A percentile compares a stretch with the other conserved stretches of the same genome.
phyloP scores from a whole-genome alignment of 2,113 vertebrate genomes.

The Microcebus lehilahytsara region DNA sequence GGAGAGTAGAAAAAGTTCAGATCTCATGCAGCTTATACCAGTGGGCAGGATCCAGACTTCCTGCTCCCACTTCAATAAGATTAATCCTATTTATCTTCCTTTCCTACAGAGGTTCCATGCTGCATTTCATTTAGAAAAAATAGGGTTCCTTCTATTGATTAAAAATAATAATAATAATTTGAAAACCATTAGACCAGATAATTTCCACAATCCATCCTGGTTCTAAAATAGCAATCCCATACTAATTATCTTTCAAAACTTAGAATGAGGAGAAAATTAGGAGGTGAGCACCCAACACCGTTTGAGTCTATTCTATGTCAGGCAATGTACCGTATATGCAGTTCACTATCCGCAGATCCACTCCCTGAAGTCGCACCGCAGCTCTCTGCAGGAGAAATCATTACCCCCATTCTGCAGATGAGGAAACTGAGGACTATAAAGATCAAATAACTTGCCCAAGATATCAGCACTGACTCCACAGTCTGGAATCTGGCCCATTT shows the following conservation, averaged over 20 bases:
- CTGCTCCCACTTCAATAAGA: neutral
- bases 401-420: neutral
- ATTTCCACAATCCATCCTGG: neutral
- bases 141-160: neutral
- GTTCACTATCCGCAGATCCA: neutral
- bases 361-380: neutral
- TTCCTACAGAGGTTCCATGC: neutral
- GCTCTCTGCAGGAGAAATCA: neutral
- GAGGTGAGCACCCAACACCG: neutral
- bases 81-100: neutral
- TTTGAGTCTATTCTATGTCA: neutral
- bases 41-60: neutral
- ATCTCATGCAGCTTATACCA: neutral
- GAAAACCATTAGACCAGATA: neutral
- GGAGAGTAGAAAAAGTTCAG: neutral
- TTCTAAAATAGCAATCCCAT: conserved; percentile 1
- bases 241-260: conserved; percentile 13
- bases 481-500: neutral
- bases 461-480: neutral
- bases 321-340: no score
- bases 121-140: neutral
- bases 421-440: neutral
- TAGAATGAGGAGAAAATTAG: neutral
- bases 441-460: neutral
- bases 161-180: conserved; percentile 23